A percentile compares a stretch with the other conserved stretches of the same genome.
phyloP scores from a whole-genome alignment of 1,140 invertebrate species.

The Oryctes rhinoceros region DNA sequence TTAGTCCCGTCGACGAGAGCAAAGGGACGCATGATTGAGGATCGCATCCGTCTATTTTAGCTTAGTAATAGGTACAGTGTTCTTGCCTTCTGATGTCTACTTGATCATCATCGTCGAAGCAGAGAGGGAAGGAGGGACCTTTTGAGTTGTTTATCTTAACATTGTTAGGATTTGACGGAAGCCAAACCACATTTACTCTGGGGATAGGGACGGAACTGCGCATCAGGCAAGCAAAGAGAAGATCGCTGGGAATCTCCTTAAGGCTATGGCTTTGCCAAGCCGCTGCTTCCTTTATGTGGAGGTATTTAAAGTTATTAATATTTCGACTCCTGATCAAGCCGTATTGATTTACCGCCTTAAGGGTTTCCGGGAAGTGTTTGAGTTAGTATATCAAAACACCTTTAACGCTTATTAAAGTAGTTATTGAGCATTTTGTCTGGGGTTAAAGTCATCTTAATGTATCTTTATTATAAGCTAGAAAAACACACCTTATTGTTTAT shows the following conservation, averaged over 20 bases:
- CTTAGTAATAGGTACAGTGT: not conserved
- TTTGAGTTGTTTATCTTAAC: constrained; percentile 32
- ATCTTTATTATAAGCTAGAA: too few relatives aligned
- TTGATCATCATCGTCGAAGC: not conserved
- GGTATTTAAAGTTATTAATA: constrained; percentile 24
- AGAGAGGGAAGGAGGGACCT: not conserved
- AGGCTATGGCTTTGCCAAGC: constrained; percentile 24
- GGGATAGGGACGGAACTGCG: not conserved
- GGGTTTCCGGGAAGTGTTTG: too few relatives aligned
- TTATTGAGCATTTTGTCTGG: too few relatives aligned
- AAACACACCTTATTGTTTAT: too few relatives aligned
- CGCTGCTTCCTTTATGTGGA: not conserved
- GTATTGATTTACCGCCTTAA: constrained; percentile 3
- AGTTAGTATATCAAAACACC: too few relatives aligned
- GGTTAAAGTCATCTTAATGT: too few relatives aligned
- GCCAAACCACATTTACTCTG: constrained; percentile 21
- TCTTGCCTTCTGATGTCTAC: constrained; percentile 8
- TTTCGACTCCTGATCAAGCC: not conserved
- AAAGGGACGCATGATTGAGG: constrained; percentile 33
- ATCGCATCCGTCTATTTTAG: not conserved
- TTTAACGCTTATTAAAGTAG: too few relatives aligned
- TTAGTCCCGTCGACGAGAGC: not conserved
- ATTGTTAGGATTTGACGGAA: constrained; percentile 36
- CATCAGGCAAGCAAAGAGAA: not conserved
- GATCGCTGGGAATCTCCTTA: constrained; percentile 21